Conservation (phyloP, 30 jellyfish, hydroid and myxozoan genomes). For the Phacellophora camtschatica region DNA sequence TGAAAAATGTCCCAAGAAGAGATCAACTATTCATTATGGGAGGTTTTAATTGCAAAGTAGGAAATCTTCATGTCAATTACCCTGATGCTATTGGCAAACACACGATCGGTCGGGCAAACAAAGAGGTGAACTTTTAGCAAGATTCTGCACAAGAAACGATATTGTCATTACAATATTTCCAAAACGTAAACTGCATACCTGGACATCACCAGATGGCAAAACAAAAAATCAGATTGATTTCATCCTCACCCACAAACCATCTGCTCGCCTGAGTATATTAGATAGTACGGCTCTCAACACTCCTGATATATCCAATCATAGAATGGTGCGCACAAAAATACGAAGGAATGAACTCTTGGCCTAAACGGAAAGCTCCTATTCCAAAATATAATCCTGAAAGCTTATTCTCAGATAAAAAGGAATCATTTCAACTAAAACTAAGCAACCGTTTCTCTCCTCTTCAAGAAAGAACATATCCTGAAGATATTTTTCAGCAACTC, state of each 20-base stretch:
- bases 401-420: neutral
- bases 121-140: constrained; percentile 7
- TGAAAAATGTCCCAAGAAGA: neutral
- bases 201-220: constrained; percentile 51
- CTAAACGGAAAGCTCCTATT: neutral
- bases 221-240: constrained; percentile 18
- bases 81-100: constrained; percentile 4
- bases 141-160: constrained; percentile 7
- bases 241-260: constrained; percentile 13
- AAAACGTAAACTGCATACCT: neutral
- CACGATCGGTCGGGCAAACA: constrained; percentile 1
- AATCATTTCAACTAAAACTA: neutral
- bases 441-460: constrained; percentile 2
- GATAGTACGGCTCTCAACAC: neutral
- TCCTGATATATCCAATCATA: constrained; percentile 12
- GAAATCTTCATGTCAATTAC: neutral
- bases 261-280: constrained; percentile 3
- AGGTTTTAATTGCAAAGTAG: constrained; percentile 6
- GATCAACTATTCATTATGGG: constrained; percentile 1
- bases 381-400: constrained; percentile 7
- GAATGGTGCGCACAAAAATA: neutral
- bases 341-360: neutral
- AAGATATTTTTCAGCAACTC: neutral
- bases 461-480: neutral
- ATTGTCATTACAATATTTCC: neutral